Evolutionary conservation across 2,888 invertebrate genomes (phyloP), one percentile per base, ranked within the genome.

Genomic region (Caenorhabditis afra): DNA sequence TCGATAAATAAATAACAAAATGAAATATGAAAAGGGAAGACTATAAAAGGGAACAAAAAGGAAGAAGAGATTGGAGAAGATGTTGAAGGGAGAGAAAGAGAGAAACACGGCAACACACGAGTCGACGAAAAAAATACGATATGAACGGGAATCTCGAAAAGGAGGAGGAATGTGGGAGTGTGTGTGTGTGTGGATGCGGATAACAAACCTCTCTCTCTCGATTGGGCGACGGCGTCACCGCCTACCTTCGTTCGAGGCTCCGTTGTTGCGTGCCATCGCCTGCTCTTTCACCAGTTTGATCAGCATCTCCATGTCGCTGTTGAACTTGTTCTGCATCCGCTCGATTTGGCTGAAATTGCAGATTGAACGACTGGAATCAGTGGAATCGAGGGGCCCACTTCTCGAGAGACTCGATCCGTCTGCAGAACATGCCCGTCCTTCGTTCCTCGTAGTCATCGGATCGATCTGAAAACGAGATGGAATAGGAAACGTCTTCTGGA

Each of bases 301-400:
- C 80, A 95, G 95, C 81, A 93, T 92, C 83, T 94, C 93, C 84
- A 95, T 93, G 90, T 95, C 95, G 10, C 93, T 92, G 22, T 94
- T 93, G 87, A 95, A 93, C 41, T 94, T 93, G 79, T 93, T 93
- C 90, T 95, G 95, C 87, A 95, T 91, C 59, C 93, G 92, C 55
- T 94, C 93, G 83, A 95, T 87, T 88, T 92, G 91, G 82, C 92
- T 92, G 88, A 62, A 83, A 81, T 50, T 49, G 12, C 16, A 7
- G 22, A 23, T 12, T 53, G 52, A 39, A 1, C 1, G 29, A 37
- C 2, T 2, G 39, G 10, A 2, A 3, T 37, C 41, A 41, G 41
- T 41, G 3, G 12, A 47, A 22, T 0, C 12, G 20, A 52, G 39
- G 18, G 18, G n/a, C 37, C 37, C 12, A 82, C 79, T 55, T 70